Percentiles rank a stretch among this genome's conserved stretches.
phyloP scores from a whole-genome alignment of 2,113 vertebrate genomes.

The Sclerurus mexicanus region DNA sequence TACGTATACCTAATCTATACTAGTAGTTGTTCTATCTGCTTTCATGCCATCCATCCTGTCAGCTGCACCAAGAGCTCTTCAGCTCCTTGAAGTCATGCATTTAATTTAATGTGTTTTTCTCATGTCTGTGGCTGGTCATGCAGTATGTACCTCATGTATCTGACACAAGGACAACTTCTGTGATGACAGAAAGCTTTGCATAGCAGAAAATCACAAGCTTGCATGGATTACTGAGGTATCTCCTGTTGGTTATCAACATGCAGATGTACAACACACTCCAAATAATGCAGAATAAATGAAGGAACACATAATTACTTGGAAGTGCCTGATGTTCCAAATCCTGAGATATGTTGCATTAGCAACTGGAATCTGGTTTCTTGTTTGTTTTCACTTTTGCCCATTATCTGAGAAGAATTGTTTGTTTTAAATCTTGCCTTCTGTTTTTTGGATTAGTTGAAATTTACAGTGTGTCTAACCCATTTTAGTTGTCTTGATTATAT shows the following conservation, averaged over 20 bases:
- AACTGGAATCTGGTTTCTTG: not conserved
- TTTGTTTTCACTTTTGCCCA: not conserved
- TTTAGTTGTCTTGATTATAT: not conserved
- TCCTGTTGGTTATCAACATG: not conserved
- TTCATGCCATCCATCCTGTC: not conserved
- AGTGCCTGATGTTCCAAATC: not conserved
- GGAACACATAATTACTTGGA: not conserved
- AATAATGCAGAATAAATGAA: not conserved
- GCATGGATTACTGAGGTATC: not conserved
- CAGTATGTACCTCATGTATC: fast-evolving
- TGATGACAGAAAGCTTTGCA: not conserved
- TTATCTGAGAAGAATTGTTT: not conserved
- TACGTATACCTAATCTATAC: no score
- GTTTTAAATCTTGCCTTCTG: not conserved
- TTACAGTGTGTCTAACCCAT: not conserved
- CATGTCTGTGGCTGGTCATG: fast-evolving
- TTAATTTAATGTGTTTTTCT: not conserved
- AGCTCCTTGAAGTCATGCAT: not conserved
- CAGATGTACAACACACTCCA: not conserved
- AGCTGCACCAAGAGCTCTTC: not conserved
- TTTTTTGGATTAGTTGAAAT: not conserved
- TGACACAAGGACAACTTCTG: not conserved
- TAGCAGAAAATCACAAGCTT: not conserved
- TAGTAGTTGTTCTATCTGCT: not conserved
- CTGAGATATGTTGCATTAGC: not conserved